These are phyloP conservation scores for Deladenus siricidicola DNA, from an alignment of 2,888 invertebrate genomes.

Conservation along the genomic window DNA sequence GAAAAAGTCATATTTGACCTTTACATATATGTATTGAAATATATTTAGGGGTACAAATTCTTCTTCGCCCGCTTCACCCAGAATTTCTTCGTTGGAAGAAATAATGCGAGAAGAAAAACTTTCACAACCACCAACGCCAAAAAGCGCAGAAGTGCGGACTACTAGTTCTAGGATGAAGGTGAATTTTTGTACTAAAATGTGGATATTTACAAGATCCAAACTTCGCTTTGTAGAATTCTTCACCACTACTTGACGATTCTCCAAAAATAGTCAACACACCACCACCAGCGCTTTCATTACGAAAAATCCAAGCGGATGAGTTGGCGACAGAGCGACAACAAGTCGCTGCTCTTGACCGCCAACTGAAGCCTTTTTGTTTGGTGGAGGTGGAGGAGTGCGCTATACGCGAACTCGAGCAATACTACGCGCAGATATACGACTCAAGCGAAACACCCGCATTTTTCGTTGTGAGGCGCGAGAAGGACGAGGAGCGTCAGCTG, in stretches of 20 bases:
- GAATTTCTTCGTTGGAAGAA: not conserved
- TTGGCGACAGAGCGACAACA: not conserved
- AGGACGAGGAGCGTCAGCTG: not conserved
- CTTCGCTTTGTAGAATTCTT: too few species aligned
- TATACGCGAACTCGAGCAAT: conserved; percentile 2
- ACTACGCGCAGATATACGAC: conserved; percentile 5
- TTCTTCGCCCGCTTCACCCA: not conserved
- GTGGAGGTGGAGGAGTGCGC: conserved; percentile 8
- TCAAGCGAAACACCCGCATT: not conserved
- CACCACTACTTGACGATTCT: too few species aligned
- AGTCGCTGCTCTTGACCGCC: not conserved
- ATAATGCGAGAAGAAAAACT: not conserved
- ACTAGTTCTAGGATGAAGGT: too few species aligned
- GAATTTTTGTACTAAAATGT: too few species aligned
- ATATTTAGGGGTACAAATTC: not conserved
- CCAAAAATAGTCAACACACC: too few species aligned
- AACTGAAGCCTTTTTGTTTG: not conserved
- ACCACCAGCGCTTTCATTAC: not conserved
- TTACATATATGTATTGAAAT: too few species aligned
- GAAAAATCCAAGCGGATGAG: conserved; percentile 5
- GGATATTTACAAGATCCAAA: too few species aligned
- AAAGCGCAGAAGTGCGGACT: too few species aligned
- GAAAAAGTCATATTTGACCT: too few species aligned
- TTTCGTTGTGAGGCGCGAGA: conserved; percentile 5
- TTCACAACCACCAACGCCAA: too few species aligned